A percentile compares a stretch with the other conserved stretches of the same genome.
phyloP scores from a whole-genome alignment of 2,888 invertebrate species.

The Ommatoiulus sabulosus region DNA sequence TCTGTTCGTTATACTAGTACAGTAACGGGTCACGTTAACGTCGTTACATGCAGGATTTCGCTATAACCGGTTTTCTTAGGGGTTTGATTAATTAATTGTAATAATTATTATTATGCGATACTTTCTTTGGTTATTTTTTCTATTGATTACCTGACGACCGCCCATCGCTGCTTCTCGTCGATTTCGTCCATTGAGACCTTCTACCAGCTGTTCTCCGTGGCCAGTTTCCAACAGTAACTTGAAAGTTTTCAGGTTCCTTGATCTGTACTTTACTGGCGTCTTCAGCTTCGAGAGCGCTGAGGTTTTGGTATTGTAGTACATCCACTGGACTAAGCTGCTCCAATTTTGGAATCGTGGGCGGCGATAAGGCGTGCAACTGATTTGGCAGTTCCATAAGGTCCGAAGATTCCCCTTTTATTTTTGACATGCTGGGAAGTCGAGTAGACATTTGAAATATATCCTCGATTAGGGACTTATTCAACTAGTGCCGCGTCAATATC shows the following conservation, averaged over 20 bases:
- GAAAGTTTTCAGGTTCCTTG: background rate
- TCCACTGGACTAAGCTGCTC: background rate
- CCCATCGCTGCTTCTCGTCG: background rate
- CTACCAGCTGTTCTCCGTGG: background rate
- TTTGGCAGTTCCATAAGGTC: background rate
- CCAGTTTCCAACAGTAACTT: background rate
- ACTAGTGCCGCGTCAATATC: background rate
- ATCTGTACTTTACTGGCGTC: background rate
- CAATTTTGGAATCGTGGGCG: background rate
- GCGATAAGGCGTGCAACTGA: background rate
- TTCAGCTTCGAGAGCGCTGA: background rate
- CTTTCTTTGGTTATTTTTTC: no score
- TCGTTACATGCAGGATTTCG: no score
- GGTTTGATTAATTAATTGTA: no score
- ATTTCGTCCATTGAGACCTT: background rate
- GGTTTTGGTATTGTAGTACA: background rate
- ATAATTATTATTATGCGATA: no score
- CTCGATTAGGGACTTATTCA: background rate
- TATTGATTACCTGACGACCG: slow-evolving; percentile 19
- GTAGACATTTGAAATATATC: background rate
- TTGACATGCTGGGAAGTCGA: background rate
- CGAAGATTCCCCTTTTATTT: background rate
- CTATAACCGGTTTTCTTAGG: no score
- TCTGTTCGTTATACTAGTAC: no score
- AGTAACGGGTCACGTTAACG: no score